A percentile compares a stretch with the other conserved stretches of the same genome.
phyloP scores from a whole-genome alignment of 2,888 invertebrate genomes.

The Cephalotes varians region DNA sequence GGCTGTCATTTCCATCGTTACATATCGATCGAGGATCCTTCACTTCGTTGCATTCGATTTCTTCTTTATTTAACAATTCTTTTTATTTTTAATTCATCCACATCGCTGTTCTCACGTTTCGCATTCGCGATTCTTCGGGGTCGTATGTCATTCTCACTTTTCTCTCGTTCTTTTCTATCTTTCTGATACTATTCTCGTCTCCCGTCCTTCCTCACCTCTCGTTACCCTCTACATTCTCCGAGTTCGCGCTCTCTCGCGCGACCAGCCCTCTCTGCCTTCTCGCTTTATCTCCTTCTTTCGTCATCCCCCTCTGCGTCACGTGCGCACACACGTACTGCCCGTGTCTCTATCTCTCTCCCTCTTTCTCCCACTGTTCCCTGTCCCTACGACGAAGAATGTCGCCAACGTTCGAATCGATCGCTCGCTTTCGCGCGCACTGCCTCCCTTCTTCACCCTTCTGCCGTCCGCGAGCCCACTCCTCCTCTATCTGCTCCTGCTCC shows the following conservation, averaged over 20 bases:
- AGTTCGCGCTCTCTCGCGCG: conserved; percentile 52
- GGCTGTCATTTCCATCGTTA: not conserved
- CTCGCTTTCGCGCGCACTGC: conserved; percentile 72
- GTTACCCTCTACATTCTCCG: conserved; percentile 38
- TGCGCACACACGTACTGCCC: conserved; percentile 60
- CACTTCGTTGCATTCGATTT: not conserved
- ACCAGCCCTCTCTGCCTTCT: conserved; percentile 58
- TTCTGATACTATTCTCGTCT: conserved; percentile 39
- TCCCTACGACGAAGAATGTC: conserved; percentile 82
- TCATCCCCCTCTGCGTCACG: conserved; percentile 62
- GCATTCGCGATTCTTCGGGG: not conserved
- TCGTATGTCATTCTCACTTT: conserved; percentile 16
- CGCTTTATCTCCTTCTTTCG: conserved; percentile 53
- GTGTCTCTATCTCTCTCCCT: conserved; percentile 54
- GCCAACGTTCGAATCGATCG: conserved; percentile 83
- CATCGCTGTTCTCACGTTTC: conserved; percentile 23
- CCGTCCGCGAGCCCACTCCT: conserved; percentile 50
- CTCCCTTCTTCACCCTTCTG: conserved; percentile 65
- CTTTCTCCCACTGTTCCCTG: conserved; percentile 67
- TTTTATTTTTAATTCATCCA: conserved; percentile 72
- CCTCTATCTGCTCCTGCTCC: conserved; percentile 40
- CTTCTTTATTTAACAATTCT: conserved; percentile 29
- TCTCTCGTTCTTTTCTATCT: conserved; percentile 25
- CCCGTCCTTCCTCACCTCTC: conserved; percentile 46
- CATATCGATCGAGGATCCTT: conserved; percentile 4